phyloP scores from a whole-genome alignment of 2,888 invertebrate genomes.

The Branchipolynoe longqiensis region DNA sequence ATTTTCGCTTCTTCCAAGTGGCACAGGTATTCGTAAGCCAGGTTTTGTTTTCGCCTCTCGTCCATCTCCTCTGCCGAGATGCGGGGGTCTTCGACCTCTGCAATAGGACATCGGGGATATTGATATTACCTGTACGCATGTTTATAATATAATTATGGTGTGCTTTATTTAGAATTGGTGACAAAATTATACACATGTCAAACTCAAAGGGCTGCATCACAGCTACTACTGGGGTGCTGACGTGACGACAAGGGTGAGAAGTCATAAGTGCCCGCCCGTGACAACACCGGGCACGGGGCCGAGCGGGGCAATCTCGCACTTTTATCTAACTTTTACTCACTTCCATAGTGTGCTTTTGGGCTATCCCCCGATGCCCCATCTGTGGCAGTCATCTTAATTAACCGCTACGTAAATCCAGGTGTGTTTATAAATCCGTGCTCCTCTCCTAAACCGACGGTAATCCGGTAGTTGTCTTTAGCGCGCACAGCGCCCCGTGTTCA shows the following conservation, averaged over 20 bases:
- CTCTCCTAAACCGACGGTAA: no score
- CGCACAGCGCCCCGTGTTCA: background rate
- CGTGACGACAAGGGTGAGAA: no score
- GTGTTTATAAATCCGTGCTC: conserved; percentile 23
- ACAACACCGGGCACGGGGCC: no score
- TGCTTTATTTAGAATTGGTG: no score
- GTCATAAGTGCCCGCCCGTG: no score
- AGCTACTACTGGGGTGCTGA: no score
- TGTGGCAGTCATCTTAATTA: conserved; percentile 43
- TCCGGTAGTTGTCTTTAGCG: conserved; percentile 19
- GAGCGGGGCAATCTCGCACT: no score
- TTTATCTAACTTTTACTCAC: conserved; percentile 54
- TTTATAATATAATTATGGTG: background rate
- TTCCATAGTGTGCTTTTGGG: conserved; percentile 59
- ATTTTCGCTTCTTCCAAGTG: conserved; percentile 90
- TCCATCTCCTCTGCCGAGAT: conserved; percentile 88
- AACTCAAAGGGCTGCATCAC: no score
- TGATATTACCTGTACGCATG: background rate
- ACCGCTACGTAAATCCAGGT: conserved; percentile 1
- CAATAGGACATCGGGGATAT: conserved; percentile 12
- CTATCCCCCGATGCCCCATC: conserved; percentile 57
- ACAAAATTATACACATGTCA: no score
- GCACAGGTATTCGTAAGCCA: conserved; percentile 90
- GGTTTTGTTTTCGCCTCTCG: conserved; percentile 86
- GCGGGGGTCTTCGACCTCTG: conserved; percentile 71